Percentiles rank a stretch among this genome's conserved stretches.
These are phyloP conservation scores for Tenebrosternarchus preto DNA, from an alignment of 2,113 vertebrate genomes.

Conservation along the genomic window DNA sequence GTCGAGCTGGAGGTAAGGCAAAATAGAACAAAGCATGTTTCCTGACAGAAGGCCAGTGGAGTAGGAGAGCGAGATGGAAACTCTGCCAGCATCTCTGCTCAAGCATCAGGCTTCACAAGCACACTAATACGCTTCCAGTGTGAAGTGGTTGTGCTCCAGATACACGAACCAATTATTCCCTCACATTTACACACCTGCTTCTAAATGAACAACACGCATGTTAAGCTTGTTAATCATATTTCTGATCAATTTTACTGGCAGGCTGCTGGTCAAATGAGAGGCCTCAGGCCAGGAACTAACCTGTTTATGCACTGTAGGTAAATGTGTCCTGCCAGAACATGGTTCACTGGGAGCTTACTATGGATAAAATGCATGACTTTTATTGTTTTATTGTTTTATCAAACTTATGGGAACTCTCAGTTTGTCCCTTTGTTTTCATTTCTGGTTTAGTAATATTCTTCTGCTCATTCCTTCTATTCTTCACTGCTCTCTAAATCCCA, in stretches of 20 bases:
- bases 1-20: background rate
- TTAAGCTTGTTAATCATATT: conserved; percentile 24
- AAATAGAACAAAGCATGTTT: background rate
- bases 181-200: background rate
- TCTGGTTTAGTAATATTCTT: conserved; percentile 15
- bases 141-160: background rate
- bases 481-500: background rate
- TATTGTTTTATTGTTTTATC: background rate
- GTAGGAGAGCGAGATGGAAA: conserved; percentile 10
- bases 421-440: background rate
- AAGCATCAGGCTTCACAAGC: conserved; percentile 51
- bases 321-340: background rate
- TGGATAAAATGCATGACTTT: too few relatives aligned
- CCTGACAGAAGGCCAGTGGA: background rate
- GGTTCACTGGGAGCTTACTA: background rate
- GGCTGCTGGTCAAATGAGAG: background rate
- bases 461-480: background rate
- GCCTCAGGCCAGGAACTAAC: background rate
- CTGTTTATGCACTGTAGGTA: background rate
- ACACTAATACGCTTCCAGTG: conserved; percentile 49
- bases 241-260: conserved; percentile 5
- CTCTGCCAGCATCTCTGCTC: conserved; percentile 53
- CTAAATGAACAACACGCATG: background rate
- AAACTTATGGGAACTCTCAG: background rate
- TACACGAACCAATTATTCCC: background rate